Evolutionary conservation across 2,797 vertebrate genomes (phyloP).

Genomic region (Iguana delicatissima): DNA sequence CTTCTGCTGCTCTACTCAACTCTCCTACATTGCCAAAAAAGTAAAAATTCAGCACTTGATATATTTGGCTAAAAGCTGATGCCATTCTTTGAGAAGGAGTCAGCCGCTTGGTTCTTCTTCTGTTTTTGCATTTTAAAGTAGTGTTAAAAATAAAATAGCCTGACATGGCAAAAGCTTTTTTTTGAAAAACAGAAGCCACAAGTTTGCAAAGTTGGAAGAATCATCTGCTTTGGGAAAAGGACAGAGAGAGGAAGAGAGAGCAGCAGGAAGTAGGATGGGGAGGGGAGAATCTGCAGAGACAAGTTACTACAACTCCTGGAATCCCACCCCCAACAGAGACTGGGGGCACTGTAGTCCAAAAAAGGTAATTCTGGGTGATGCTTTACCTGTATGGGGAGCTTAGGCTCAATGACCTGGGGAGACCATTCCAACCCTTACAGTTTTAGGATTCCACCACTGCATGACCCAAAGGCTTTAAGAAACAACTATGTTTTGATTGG

Average conservation of each 20-base stretch:
- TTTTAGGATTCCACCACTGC: too few species aligned
- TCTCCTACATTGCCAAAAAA: background rate
- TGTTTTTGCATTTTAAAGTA: background rate
- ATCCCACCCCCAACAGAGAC: too few species aligned
- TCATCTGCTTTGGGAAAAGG: background rate
- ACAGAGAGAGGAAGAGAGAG: background rate
- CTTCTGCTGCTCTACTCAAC: background rate
- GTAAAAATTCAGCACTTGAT: background rate
- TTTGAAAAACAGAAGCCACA: background rate
- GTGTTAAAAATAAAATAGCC: slow-evolving; percentile 10
- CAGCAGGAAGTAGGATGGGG: background rate
- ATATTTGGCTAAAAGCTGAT: background rate
- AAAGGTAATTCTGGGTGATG: too few species aligned
- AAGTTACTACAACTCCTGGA: too few species aligned
- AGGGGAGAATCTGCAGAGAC: background rate
- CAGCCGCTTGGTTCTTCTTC: background rate
- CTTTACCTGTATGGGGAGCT: too few species aligned
- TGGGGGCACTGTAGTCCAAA: too few species aligned
- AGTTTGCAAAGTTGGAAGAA: background rate
- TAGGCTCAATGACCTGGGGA: too few species aligned
- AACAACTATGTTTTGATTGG: too few species aligned
- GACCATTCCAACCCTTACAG: too few species aligned
- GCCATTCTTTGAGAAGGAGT: slow-evolving; percentile 9
- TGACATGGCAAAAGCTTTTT: background rate
- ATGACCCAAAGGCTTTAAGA: too few species aligned